Conservation (phyloP, 2,797 vertebrate genomes). For the Danio jaintianensis region DNA sequence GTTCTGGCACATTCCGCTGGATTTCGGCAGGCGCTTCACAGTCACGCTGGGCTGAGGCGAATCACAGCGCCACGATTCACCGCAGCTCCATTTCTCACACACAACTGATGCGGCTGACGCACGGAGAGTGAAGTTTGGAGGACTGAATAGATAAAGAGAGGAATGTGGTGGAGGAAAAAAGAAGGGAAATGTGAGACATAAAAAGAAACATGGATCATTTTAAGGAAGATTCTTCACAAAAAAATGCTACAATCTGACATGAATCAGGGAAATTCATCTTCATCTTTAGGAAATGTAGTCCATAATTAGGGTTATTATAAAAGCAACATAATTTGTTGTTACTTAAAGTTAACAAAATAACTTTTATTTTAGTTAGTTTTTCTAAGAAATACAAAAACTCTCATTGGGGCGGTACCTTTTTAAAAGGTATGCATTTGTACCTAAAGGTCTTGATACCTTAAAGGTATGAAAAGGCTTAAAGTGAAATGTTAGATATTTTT, state of each 20-base stretch:
- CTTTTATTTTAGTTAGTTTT: too few relatives aligned
- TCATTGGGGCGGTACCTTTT: too few relatives aligned
- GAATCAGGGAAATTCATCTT: too few relatives aligned
- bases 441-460: too few relatives aligned
- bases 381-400: too few relatives aligned
- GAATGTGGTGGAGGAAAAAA: too few relatives aligned
- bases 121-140: constrained; percentile 37
- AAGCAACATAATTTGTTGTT: too few relatives aligned
- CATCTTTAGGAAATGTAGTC: neutral
- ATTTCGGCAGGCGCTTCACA: constrained; percentile 73
- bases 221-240: neutral
- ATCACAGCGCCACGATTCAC: constrained; percentile 64
- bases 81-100: constrained; percentile 35
- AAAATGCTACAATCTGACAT: neutral
- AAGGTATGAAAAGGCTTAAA: too few relatives aligned
- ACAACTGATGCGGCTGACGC: constrained; percentile 31
- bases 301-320: too few relatives aligned
- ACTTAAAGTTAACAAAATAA: too few relatives aligned
- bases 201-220: neutral
- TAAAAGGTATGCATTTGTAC: too few relatives aligned
- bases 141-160: constrained; percentile 76
- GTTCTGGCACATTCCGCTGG: constrained; percentile 89
- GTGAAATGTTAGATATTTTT: too few relatives aligned
- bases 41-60: constrained; percentile 39
- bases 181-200: neutral